phyloP scores from a whole-genome alignment of 2,797 vertebrate species.

The Sebastes trivittatus region DNA sequence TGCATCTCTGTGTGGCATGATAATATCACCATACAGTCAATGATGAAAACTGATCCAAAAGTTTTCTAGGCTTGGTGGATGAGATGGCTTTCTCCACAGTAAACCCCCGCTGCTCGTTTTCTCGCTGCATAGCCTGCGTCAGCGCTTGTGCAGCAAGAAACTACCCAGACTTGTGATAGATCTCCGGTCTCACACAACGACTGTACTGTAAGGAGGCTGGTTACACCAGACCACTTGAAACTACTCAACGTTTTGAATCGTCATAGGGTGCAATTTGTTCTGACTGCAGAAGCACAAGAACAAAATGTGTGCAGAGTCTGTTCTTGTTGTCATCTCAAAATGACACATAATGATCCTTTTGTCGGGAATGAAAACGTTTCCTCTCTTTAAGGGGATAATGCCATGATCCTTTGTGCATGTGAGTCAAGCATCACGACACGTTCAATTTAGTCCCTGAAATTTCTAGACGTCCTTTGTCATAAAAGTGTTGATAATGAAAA shows the following conservation, averaged over 20 bases:
- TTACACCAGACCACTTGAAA: neutral
- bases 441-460: neutral
- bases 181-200: conserved; percentile 1
- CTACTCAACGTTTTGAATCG: neutral
- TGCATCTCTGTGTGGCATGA: neutral
- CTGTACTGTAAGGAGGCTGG: neutral
- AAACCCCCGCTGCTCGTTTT: neutral
- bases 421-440: neutral
- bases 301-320: neutral
- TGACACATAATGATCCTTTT: conserved; percentile 10
- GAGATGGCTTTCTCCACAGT: neutral
- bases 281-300: neutral
- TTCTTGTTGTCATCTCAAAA: conserved; percentile 1
- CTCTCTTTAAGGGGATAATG: neutral
- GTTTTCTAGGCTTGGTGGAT: neutral
- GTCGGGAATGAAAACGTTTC: neutral
- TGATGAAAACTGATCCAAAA: neutral
- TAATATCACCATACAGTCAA: neutral
- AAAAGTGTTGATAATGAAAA: neutral
- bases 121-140: neutral
- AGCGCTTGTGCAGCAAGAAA: neutral
- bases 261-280: neutral
- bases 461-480: neutral
- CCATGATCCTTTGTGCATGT: neutral
- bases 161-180: neutral